Conservation (phyloP, 2,888 invertebrate genomes). For the Drosophila greeni region DNA sequence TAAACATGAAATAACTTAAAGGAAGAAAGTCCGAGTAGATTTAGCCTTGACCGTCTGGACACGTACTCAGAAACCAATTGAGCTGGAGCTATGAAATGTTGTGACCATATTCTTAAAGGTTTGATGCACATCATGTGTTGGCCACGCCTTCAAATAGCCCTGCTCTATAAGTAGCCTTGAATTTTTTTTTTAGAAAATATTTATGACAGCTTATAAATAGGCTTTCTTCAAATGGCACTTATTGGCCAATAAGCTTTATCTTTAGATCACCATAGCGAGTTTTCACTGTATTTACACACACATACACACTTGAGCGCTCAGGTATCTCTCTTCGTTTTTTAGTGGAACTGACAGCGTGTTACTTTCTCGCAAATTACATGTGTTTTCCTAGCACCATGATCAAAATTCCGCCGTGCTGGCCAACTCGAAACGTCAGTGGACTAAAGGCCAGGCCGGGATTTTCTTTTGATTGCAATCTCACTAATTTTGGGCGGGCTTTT, state of each 20-base stretch:
- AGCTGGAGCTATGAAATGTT: not conserved
- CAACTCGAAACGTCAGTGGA: conserved; percentile 7
- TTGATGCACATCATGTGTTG: not conserved
- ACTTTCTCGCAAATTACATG: conserved; percentile 75
- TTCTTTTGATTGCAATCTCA: conserved; percentile 2
- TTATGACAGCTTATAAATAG: not conserved
- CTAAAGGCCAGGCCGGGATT: not conserved
- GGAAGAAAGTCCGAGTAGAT: no score
- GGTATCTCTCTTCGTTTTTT: conserved; percentile 47
- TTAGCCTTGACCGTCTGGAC: not conserved
- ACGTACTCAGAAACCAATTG: not conserved
- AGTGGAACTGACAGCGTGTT: conserved; percentile 71
- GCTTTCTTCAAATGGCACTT: not conserved
- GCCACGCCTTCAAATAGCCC: not conserved
- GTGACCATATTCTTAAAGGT: not conserved
- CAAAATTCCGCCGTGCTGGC: conserved; percentile 3
- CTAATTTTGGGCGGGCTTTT: conserved; percentile 44
- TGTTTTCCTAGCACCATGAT: conserved; percentile 55
- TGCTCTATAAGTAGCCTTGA: not conserved
- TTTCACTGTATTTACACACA: conserved; percentile 34
- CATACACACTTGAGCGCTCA: conserved; percentile 22
- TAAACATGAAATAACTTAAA: not conserved
- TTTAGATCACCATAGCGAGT: not conserved
- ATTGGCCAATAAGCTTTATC: not conserved
- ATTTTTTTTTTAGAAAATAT: not conserved